These are phyloP conservation scores for Lepidonotus clava DNA, from an alignment of 2,888 invertebrate genomes.

Conservation along the genomic window DNA sequence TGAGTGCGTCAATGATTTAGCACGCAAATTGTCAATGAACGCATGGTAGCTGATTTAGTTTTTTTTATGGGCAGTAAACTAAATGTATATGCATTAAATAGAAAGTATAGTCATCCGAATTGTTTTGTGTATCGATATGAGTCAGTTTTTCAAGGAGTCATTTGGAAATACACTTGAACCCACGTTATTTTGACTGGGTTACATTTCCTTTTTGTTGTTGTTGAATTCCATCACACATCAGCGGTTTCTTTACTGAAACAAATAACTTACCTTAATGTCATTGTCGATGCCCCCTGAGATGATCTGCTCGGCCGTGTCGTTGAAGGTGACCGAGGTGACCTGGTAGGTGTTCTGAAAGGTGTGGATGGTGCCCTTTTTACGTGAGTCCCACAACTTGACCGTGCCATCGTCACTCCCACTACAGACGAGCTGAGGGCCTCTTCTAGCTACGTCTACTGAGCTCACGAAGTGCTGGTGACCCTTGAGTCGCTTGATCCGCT, in stretches of 20 bases:
- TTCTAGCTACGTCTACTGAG: conserved; percentile 84
- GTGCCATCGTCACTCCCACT: conserved; percentile 97
- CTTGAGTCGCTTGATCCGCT: conserved; percentile 91
- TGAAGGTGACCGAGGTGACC: conserved; percentile 88
- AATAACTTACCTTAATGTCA: conserved; percentile 87
- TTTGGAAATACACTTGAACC: too few relatives aligned
- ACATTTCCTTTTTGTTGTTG: too few relatives aligned
- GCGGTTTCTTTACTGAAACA: neutral
- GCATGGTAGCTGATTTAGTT: too few relatives aligned
- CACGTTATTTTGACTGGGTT: too few relatives aligned
- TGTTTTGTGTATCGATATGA: too few relatives aligned
- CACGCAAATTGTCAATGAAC: neutral
- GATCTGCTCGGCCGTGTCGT: conserved; percentile 96
- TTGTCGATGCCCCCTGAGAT: conserved; percentile 98
- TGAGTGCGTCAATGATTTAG: neutral
- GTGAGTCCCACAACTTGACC: conserved; percentile 91
- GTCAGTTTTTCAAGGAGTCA: too few relatives aligned
- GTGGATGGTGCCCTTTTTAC: conserved; percentile 89
- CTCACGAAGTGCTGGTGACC: conserved; percentile 84
- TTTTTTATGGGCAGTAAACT: too few relatives aligned
- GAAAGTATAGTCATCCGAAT: too few relatives aligned
- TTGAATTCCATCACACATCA: too few relatives aligned
- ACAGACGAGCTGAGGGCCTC: conserved; percentile 94
- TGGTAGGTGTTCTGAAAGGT: conserved; percentile 82
- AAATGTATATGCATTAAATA: too few relatives aligned